Evolutionary conservation across 2,888 invertebrate species (phyloP).

Genomic region (Platycheirus rosarum): DNA sequence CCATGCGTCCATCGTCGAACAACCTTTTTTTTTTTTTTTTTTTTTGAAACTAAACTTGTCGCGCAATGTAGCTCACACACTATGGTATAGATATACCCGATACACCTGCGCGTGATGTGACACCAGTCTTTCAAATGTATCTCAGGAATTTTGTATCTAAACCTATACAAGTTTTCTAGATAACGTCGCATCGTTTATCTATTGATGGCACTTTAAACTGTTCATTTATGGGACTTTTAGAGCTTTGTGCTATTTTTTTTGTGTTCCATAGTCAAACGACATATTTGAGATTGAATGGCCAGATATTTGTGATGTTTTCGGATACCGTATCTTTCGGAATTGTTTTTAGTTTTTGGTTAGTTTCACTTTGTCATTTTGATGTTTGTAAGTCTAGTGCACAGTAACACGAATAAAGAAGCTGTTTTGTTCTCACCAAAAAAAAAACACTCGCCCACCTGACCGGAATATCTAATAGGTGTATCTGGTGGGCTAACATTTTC

Average conservation of each 20-base stretch:
- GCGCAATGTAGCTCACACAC: constrained; percentile 50
- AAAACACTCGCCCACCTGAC: constrained; percentile 51
- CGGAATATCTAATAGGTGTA: constrained; percentile 41
- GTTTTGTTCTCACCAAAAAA: constrained; percentile 36
- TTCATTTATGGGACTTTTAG: constrained; percentile 73
- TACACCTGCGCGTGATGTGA: constrained; percentile 63
- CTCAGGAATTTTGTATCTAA: constrained; percentile 57
- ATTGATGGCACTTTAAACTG: constrained; percentile 74
- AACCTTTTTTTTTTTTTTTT: constrained; percentile 1
- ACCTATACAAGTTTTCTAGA: constrained; percentile 55
- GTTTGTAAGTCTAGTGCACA: constrained; percentile 21
- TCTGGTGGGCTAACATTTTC: no score
- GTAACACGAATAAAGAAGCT: constrained; percentile 44
- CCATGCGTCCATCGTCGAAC: neutral
- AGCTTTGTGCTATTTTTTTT: constrained; percentile 69
- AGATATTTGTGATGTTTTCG: constrained; percentile 43
- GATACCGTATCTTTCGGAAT: constrained; percentile 51
- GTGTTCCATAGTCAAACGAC: constrained; percentile 20
- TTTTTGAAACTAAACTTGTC: constrained; percentile 63
- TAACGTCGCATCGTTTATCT: constrained; percentile 74
- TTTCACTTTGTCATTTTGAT: constrained; percentile 66
- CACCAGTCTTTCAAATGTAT: constrained; percentile 63
- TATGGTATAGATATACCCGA: constrained; percentile 23
- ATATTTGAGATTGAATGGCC: constrained; percentile 29
- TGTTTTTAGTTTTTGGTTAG: constrained; percentile 20